phyloP scores from a whole-genome alignment of 2,888 invertebrate genomes.

The Athrips mouffetella region DNA sequence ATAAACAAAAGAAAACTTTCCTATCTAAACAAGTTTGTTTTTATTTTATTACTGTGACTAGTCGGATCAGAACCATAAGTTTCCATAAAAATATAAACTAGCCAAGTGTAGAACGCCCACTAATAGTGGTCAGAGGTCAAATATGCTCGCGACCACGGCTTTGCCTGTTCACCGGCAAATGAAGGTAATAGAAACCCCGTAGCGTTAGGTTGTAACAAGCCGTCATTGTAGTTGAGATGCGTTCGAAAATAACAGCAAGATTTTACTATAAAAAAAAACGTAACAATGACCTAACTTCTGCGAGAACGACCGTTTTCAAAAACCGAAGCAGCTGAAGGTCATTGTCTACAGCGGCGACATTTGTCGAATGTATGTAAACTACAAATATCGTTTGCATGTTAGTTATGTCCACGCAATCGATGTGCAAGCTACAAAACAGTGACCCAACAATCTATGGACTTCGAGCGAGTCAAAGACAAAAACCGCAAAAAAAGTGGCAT shows the following conservation, averaged over 20 bases:
- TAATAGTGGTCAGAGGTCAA: conserved; percentile 18
- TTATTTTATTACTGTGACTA: neutral
- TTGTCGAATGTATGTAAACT: no score
- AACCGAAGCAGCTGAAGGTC: no score
- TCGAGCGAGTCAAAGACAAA: no score
- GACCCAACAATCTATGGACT: no score
- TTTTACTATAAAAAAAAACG: no score
- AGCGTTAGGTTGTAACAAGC: conserved; percentile 21
- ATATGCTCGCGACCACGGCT: conserved; percentile 20
- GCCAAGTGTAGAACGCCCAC: neutral
- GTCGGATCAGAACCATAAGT: neutral
- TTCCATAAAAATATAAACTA: neutral
- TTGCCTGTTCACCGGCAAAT: conserved; percentile 23
- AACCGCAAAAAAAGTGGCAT: no score
- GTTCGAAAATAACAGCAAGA: neutral
- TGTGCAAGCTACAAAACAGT: no score
- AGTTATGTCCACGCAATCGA: no score
- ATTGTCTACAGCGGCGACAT: no score
- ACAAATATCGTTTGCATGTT: no score
- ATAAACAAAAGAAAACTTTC: neutral
- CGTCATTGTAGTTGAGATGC: conserved; percentile 14
- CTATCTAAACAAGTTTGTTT: neutral
- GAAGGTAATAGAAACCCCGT: conserved; percentile 26
- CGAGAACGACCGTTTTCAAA: no score
- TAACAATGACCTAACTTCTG: no score